A percentile compares a stretch with the other conserved stretches of the same genome.
Conservation (phyloP, 2,888 invertebrate species). For the Drosophila cracens region DNA sequence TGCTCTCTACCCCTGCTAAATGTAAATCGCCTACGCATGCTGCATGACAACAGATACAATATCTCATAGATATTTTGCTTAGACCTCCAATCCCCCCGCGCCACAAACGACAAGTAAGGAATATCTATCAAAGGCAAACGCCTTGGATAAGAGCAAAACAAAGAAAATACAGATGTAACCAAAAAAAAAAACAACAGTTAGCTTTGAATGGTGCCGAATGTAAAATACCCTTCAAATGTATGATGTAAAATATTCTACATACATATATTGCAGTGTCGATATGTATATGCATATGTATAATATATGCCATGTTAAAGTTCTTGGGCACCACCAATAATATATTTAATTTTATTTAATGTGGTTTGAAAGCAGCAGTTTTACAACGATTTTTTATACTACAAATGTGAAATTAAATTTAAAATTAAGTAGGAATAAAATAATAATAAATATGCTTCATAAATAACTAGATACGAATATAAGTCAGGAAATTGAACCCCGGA, state of each 20-base stretch:
- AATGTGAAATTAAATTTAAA: not conserved
- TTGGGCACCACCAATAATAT: not conserved
- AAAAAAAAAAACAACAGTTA: not conserved
- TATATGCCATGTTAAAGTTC: not conserved
- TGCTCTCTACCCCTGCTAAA: slow-evolving; percentile 13
- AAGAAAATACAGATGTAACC: not conserved
- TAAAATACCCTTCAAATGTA: slow-evolving; percentile 1
- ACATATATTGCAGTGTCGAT: not conserved
- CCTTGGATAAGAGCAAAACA: slow-evolving; percentile 14
- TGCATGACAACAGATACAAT: slow-evolving; percentile 69
- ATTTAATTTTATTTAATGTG: not conserved
- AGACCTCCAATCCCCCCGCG: not conserved
- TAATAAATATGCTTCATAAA: not conserved
- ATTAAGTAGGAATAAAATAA: not conserved
- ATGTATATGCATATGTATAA: not conserved
- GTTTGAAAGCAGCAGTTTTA: not conserved
- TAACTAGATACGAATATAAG: not conserved
- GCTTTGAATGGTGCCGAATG: not conserved
- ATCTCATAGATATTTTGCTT: slow-evolving; percentile 59
- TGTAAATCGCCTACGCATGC: slow-evolving; percentile 65
- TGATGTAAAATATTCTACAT: not conserved
- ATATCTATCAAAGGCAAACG: slow-evolving; percentile 44
- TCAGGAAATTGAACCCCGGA: not conserved
- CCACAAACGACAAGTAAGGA: slow-evolving; percentile 44
- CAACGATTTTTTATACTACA: not conserved